Evolutionary conservation across 2,888 invertebrate species (phyloP), one percentile per base, ranked within the genome.

Genomic region (Anorthoa munda): DNA sequence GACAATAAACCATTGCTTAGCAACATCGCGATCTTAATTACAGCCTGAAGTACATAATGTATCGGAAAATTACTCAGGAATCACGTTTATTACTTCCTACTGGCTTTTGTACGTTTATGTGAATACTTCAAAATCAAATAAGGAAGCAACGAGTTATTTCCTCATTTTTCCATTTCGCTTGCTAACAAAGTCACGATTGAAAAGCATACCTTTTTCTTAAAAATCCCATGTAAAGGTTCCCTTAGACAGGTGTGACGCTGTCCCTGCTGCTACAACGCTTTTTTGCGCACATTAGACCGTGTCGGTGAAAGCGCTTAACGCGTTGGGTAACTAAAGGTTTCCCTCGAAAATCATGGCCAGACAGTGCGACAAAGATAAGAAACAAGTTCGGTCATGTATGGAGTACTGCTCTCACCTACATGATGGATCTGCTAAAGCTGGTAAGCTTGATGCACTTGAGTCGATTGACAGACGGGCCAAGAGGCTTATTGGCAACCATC

Each of bases 11-110:
- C 21, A 23, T 51, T 39, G 26, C 77, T 15, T 68, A 53, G 77
- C 59, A 77, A 78, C 51, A 23, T 21, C 74, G 45, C 68, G 2
- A 23, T 17, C 17, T 18, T 23, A 77, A 77, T 78, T 75, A 53
- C 58, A 18, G 59, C 5, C 26, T 51, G n/a, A n/a, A 50, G 17
- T 26, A 76, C 31, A 31, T 31, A 39, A 51, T 53, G 31, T 45
- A 46, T 58, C 17, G 17, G n/a, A 7, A 26, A 76, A 55, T 48
- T n/a, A 48, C 23, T 39, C 15, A 18, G 12, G 55, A 26, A 55
- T 39, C 17, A n/a, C n/a, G 31, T 46, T 66, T 15, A 55, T 66
- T 66, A 48, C 53, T 66, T 75, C 66, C 73, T 48, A 15, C 56
- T 17, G 11, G 46, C n/a, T 31, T 59, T 31, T 73, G 13, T 45